Evolutionary conservation across 2,888 invertebrate species (phyloP).

Genomic region (Nesidiocoris tenuis): DNA sequence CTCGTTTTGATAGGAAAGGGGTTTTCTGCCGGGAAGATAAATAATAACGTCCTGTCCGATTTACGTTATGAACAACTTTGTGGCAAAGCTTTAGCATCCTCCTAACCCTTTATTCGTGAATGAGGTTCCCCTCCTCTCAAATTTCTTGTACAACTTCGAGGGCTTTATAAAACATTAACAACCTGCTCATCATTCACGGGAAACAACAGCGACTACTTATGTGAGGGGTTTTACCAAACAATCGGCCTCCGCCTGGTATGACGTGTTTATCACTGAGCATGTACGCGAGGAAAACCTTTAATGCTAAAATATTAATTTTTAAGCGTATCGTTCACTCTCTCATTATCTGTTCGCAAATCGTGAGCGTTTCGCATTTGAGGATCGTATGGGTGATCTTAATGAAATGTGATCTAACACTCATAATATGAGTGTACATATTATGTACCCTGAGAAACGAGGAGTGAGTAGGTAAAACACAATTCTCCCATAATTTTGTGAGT

Average conservation of each 20-base stretch:
- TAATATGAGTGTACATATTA: no score
- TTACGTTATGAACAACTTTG: neutral
- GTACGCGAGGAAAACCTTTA: no score
- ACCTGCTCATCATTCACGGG: neutral
- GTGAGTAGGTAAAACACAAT: no score
- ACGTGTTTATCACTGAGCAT: no score
- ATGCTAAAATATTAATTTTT: no score
- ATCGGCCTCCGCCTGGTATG: neutral
- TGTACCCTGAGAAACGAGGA: no score
- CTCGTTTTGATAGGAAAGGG: neutral
- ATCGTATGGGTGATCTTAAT: no score
- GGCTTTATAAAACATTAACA: neutral
- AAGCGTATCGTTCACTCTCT: no score
- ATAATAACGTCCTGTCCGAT: neutral
- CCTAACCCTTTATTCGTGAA: neutral
- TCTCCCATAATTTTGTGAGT: no score
- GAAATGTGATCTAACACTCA: no score
- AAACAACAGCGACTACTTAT: neutral
- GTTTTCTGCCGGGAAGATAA: neutral
- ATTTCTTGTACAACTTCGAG: neutral
- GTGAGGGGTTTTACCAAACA: neutral
- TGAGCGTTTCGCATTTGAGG: no score
- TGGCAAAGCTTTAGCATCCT: neutral
- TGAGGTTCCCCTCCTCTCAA: neutral
- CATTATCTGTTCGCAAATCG: no score